Base-by-base conservation (phyloP, 1,140 invertebrate genomes). In the Drosophila nigromelanica region DNA sequence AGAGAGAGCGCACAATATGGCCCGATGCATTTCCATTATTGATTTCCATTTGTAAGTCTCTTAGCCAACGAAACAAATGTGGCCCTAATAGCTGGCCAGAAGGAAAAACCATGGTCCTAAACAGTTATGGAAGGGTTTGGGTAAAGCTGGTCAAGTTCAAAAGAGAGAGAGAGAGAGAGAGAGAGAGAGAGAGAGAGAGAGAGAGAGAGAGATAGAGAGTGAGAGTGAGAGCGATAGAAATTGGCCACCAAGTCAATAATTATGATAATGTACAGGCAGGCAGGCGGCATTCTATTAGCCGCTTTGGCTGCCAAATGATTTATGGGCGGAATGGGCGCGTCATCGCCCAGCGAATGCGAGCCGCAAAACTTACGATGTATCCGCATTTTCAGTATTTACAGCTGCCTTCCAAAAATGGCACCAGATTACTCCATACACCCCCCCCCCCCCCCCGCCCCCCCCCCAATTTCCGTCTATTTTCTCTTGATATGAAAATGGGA, bases 21-120 rank as follows among this genome's bases (percentile, higher is more conserved):
- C 15, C 40, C 33, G 42, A 45, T 67, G 73, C 45, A 60, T 64
- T 82, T 73, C 54, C 78, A 83, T 83, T 82, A 82, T 82, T 82
- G 80, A 82, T 82, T 82, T 82, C 62, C 79, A 82, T 82, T 82
- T 75, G 47, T 70, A 63, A 66, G 45, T 80, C 63, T 60, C 78
- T 73, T 24, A 24, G 61, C 61, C 39, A 59, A 50, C 39, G 37
- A n/a, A 58, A 54, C 70, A 67, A 55, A 47, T 58, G 43, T 60
- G 55, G 56, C 21, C 21, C 60, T 61, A 71, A 51, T 61, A 58
- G 37, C 45, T 43, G 30, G 1, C 4, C 24, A 11, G 6, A 37
- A 43, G 27, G 21, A 14, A 54, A 37, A 15, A 14, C 14, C 47
- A 39, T 30, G 37, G 30, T 40, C 47, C 33, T 21, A 47, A 45